Base-by-base conservation (phyloP, 2,888 invertebrate genomes). In the Hipparchia sbordonii region DNA sequence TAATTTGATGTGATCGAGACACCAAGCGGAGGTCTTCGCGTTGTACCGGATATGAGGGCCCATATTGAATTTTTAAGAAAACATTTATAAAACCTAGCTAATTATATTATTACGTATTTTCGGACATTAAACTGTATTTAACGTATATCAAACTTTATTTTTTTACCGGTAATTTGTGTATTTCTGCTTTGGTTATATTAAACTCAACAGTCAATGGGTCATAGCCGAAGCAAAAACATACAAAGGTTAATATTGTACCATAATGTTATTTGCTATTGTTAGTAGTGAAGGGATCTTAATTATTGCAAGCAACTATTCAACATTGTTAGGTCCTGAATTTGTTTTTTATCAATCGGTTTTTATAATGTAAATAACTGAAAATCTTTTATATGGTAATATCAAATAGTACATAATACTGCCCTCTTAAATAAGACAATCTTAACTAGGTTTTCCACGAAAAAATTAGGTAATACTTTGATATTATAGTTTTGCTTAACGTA, bases 291-390 rank as follows among this genome's bases (percentile, higher is more conserved):
- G 75, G 74, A 72, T 74, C 77, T 75, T 72, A 74, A 74, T 76
- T 71, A 77, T 77, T 75, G 76, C 78, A 73, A 77, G 73, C 73
- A 23, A 77, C 73, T 68, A 74, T 72, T 72, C 72, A 71, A 72
- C 70, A 68, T 72, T 74, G 61, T 80, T 79, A 80, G 79, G 77
- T 79, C 79, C 80, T 80, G 80, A 71, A 74, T 74, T 76, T 76
- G 70, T 77, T 76, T 79, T 76, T 77, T 75, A 78, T 85, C 82
- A 83, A 82, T 87, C 88, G 84, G 81, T 85, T 89, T 86, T 85
- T 82, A 81, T 83, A 81, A 79, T 90, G 88, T 90, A 90, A 89
- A 90, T 88, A 90, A 75, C 81, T 85, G 84, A 87, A 85, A 83
- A 86, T 80, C 85, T 84, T 86, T 87, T 84, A 78, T 82, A 80